Conservation (phyloP, 2,113 vertebrate species). For the Phyllostomus hastatus region DNA sequence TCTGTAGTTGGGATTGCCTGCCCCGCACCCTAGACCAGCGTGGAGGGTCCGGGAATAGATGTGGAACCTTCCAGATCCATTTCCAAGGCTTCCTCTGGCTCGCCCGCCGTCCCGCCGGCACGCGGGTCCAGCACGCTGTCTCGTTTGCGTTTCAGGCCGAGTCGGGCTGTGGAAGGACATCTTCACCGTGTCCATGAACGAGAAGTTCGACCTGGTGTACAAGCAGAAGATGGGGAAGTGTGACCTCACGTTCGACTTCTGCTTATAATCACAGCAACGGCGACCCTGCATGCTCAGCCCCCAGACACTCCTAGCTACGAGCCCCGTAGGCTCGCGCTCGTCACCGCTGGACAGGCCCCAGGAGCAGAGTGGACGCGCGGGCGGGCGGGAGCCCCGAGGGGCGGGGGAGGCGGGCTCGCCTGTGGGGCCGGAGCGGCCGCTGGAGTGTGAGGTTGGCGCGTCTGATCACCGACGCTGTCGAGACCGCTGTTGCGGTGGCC, state of each 20-base stretch:
- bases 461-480: slow-evolving; percentile 30
- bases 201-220: slow-evolving; percentile 95
- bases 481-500: slow-evolving; percentile 56
- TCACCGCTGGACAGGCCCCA: slow-evolving; percentile 77
- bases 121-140: fast-evolving
- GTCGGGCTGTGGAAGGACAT: slow-evolving; percentile 98
- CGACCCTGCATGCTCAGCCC: slow-evolving; percentile 77
- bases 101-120: fast-evolving
- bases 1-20: neutral
- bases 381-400: slow-evolving; percentile 51
- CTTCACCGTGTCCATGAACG: slow-evolving; percentile 99
- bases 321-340: slow-evolving; percentile 80
- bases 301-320: slow-evolving; percentile 75
- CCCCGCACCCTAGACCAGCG: neutral
- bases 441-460: slow-evolving; percentile 50
- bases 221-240: slow-evolving; percentile 99
- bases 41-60: neutral
- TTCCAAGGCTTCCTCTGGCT: neutral
- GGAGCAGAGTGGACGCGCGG: slow-evolving; percentile 70
- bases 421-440: slow-evolving; percentile 55
- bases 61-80: neutral
- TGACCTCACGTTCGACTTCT: slow-evolving; percentile 95
- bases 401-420: slow-evolving; percentile 26
- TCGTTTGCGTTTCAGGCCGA: slow-evolving; percentile 85
- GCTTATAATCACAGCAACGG: slow-evolving; percentile 82